Conservation (phyloP, 2,797 vertebrate species). For the Leptodactylus fallax region DNA sequence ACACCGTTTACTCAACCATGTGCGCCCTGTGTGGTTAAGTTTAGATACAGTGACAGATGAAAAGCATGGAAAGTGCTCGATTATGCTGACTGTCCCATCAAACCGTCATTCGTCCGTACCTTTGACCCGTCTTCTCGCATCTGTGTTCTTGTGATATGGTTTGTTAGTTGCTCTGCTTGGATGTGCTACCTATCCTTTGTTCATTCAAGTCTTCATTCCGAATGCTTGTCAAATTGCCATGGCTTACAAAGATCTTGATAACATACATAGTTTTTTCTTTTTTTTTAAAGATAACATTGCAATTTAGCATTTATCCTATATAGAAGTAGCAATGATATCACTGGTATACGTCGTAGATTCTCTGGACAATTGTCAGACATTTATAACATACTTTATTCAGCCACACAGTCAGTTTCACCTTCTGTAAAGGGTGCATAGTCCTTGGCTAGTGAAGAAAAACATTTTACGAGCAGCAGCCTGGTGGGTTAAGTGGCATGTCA, state of each 20-base stretch:
- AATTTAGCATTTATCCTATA: not conserved
- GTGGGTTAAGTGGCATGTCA: conserved; percentile 10
- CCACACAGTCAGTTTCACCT: not conserved
- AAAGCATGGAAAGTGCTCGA: conserved; percentile 1
- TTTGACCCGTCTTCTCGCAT: not conserved
- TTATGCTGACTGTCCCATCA: conserved; percentile 3
- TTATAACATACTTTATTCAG: not conserved
- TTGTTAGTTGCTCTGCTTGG: not conserved
- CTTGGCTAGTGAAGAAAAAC: conserved; percentile 1
- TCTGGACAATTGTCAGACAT: no score
- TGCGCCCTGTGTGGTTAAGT: not conserved
- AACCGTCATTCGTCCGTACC: not conserved
- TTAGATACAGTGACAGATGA: conserved; percentile 6
- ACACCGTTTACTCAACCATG: conserved; percentile 6
- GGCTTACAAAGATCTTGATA: not conserved
- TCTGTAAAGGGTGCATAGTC: conserved; percentile 12
- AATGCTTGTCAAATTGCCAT: not conserved
- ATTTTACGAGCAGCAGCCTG: conserved; percentile 21
- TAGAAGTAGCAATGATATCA: not conserved
- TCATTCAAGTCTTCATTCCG: not conserved
- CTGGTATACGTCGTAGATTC: not conserved
- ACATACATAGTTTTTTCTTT: not conserved
- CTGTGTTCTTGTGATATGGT: not conserved
- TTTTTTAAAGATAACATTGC: not conserved
- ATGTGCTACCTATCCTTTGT: not conserved